phyloP scores from a whole-genome alignment of 2,797 vertebrate genomes.

The Yasuhikotakia modesta region DNA sequence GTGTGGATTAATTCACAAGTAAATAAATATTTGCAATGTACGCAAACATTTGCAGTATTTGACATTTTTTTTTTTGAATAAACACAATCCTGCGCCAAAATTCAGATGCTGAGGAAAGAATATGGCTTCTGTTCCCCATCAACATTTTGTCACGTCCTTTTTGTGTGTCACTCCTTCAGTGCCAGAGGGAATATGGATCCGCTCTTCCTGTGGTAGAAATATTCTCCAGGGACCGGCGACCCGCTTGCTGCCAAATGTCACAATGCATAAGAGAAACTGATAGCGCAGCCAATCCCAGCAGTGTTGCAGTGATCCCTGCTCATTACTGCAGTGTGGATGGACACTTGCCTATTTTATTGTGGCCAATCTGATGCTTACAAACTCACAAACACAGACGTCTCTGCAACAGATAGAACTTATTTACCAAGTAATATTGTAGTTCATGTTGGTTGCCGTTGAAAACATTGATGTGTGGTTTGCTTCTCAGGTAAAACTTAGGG shows the following conservation, averaged over 20 bases:
- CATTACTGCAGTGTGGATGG: slow-evolving; percentile 32
- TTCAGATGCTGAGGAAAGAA: neutral
- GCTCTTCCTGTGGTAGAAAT: neutral
- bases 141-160: slow-evolving; percentile 22
- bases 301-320: slow-evolving; percentile 4
- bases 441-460: neutral
- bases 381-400: neutral
- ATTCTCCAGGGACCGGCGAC: slow-evolving; percentile 32
- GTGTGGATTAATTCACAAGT: too few relatives aligned
- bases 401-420: neutral
- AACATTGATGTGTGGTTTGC: neutral
- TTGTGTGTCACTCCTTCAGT: slow-evolving; percentile 22
- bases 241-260: slow-evolving; percentile 28
- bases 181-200: slow-evolving; percentile 30
- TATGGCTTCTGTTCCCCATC: neutral
- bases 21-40: too few relatives aligned
- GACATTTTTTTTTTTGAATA: too few relatives aligned
- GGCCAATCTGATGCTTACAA: neutral
- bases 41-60: too few relatives aligned
- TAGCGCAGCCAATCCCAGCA: slow-evolving; percentile 32
- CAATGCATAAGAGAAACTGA: slow-evolving; percentile 16
- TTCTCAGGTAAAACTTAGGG: neutral
- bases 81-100: too few relatives aligned
- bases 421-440: neutral
- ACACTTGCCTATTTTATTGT: neutral